These are phyloP conservation scores for Dascillus cervinus DNA, from an alignment of 2,888 invertebrate species.

Conservation along the genomic window DNA sequence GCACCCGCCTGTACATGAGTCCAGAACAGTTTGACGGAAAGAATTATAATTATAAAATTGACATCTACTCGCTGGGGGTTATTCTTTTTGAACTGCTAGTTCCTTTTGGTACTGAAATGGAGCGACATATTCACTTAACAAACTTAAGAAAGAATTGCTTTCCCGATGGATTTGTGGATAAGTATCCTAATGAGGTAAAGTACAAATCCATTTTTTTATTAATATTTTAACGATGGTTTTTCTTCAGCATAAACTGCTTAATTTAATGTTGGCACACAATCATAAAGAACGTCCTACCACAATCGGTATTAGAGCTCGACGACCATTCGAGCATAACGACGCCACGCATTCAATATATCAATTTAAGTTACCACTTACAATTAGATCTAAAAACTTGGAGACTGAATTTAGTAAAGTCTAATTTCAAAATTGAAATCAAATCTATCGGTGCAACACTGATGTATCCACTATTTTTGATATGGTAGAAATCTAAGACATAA, in stretches of 20 bases:
- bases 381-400: too few relatives aligned
- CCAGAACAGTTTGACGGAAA: constrained; percentile 81
- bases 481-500: too few relatives aligned
- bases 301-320: constrained; percentile 56
- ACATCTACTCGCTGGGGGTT: constrained; percentile 89
- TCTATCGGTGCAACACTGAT: too few relatives aligned
- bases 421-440: too few relatives aligned
- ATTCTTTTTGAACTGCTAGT: constrained; percentile 89
- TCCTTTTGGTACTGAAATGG: constrained; percentile 87
- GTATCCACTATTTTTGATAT: too few relatives aligned
- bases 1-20: constrained; percentile 96
- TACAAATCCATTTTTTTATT: constrained; percentile 3
- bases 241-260: constrained; percentile 61
- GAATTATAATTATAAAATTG: constrained; percentile 83
- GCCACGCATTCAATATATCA: too few relatives aligned
- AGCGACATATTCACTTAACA: constrained; percentile 64
- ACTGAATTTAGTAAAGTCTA: too few relatives aligned
- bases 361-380: too few relatives aligned
- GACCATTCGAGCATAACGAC: constrained; percentile 47
- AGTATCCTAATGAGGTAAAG: constrained; percentile 63
- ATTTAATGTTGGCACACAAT: constrained; percentile 66
- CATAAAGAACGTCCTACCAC: constrained; percentile 72
- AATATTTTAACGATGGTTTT: constrained; percentile 6
- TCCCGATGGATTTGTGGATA: constrained; percentile 57
- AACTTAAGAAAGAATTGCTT: constrained; percentile 59